Evolutionary conservation across 1,140 invertebrate genomes (phyloP), one percentile per base, ranked within the genome.

Genomic region (Gryllus bimaculatus): DNA sequence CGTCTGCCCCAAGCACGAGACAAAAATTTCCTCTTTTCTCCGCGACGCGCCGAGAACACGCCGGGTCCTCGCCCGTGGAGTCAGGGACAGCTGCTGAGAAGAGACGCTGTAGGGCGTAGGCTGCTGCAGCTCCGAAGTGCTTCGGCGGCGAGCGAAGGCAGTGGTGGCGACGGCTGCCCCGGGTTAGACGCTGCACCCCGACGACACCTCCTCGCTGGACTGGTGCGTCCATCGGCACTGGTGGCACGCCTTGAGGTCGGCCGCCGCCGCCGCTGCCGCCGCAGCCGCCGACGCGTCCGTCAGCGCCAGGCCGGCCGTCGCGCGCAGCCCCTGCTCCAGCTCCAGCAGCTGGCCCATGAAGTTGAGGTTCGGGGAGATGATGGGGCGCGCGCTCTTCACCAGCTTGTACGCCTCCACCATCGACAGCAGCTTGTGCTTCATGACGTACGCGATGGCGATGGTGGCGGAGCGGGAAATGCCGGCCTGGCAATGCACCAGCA

Each of bases 351-450:
- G 97, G 12, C 93, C 95, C 92, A 99, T 96, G 87, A 99, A 99
- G 85, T 98, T 98, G 75, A 99, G 90, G 87, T 99, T 98, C 0
- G 96, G 96, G 76, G 96, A 97, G 82, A 99, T 98, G 85, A 98
- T 98, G 48, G 92, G 91, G 76, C 97, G 89, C 75, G 92, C 92
- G 75, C 90, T 89, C 84, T 97, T 96, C 66, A 98, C 96, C 83
- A 93, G 90, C 82, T 93, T 92, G 87, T 96, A 98, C 7, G 96
- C 95, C 82, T 98, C 95, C 47, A 95, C 89, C 89, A 96, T 94
- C n/a, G 91, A 91, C 84, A 96, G 85, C 76, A 91, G 90, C 82
- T 93, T 93, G 86, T 96, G 93, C 82, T 94, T 92, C 94, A 98
- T 97, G 81, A 98, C 90, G 87, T 97, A 98, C 13, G 96, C 96